Conservation (phyloP, 35 echinoderm and acorn worm genomes). For the Chiridota heheva region DNA sequence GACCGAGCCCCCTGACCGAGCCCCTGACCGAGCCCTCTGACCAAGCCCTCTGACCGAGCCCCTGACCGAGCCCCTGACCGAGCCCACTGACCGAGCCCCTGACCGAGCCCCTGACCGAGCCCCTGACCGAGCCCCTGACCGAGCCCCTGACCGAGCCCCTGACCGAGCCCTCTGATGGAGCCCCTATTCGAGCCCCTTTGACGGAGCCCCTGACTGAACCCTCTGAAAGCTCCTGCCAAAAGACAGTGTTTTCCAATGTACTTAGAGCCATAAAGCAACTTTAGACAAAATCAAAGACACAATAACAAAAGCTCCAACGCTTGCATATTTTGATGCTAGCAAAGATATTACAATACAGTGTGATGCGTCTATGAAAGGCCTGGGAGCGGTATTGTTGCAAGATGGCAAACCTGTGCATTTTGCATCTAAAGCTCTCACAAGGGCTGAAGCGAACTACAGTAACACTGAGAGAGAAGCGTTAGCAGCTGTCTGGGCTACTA, state of each 20-base stretch:
- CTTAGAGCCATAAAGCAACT: neutral
- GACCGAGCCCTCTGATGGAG: too few species aligned
- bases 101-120: neutral
- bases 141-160: too few species aligned
- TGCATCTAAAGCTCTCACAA: constrained; percentile 37
- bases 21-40: too few species aligned
- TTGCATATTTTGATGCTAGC: constrained; percentile 17
- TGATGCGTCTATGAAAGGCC: constrained; percentile 43
- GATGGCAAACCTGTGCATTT: constrained; percentile 44
- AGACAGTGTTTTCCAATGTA: constrained; percentile 27
- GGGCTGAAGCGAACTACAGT: constrained; percentile 41
- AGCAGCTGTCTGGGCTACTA: constrained; percentile 14
- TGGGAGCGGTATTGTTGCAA: constrained; percentile 34
- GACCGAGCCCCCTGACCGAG: too few species aligned
- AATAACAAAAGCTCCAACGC: constrained; percentile 33
- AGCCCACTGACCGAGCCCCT: too few species aligned
- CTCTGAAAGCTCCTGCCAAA: constrained; percentile 18
- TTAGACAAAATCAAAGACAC: constrained; percentile 40
- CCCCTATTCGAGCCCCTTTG: too few species aligned
- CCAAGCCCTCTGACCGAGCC: too few species aligned
- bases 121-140: constrained; percentile 3
- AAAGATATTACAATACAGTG: constrained; percentile 11
- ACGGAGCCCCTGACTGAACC: constrained; percentile 28
- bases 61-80: too few species aligned
- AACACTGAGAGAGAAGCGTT: constrained; percentile 39